Evolutionary conservation across 2,888 invertebrate species (phyloP).

Genomic region (Cepaea hortensis): DNA sequence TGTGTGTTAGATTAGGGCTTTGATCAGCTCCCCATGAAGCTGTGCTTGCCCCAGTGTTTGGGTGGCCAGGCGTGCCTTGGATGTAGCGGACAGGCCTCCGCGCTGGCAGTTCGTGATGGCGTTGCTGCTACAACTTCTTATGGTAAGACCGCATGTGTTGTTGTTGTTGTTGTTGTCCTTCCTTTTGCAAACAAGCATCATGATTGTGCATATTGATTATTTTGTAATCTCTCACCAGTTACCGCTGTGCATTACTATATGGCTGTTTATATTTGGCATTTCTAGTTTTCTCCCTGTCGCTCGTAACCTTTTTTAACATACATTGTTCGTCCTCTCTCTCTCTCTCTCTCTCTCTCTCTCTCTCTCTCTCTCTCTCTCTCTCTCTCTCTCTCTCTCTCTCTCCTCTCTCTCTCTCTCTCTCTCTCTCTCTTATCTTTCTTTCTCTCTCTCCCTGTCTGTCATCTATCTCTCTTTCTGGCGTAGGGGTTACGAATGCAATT

Average conservation of each 20-base stretch:
- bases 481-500: no score
- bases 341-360: neutral
- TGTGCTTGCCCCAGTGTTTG: constrained; percentile 48
- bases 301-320: no score
- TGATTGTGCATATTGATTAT: no score
- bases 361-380: neutral
- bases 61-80: constrained; percentile 41
- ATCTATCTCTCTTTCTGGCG: no score
- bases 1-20: neutral
- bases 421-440: neutral
- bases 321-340: no score
- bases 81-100: constrained; percentile 18
- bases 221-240: no score
- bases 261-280: no score
- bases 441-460: no score
- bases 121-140: neutral
- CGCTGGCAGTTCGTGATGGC: neutral
- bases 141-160: constrained; percentile 1
- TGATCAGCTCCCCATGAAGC: constrained; percentile 23
- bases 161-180: neutral
- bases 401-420: neutral
- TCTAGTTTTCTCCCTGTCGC: no score
- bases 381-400: constrained; percentile 10
- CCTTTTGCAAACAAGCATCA: neutral
- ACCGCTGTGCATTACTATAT: no score